phyloP scores from a whole-genome alignment of 2,888 invertebrate species.

The Antitype chi region DNA sequence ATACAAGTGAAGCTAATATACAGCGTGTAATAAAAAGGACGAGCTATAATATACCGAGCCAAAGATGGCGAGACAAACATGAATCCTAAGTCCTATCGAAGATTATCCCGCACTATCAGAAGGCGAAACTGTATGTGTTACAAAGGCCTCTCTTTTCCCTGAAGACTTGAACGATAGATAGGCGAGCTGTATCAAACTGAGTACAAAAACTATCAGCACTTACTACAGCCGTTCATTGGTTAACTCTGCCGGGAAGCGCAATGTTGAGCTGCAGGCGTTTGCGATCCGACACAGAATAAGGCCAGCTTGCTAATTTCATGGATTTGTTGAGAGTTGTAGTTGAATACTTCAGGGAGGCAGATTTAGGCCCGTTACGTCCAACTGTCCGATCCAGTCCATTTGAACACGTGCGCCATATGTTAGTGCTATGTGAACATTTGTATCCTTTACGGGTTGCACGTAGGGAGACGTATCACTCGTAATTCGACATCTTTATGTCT shows the following conservation, averaged over 20 bases:
- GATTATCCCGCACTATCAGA: no score
- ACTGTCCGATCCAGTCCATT: background rate
- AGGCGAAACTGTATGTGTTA: background rate
- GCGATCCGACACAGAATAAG: conserved; percentile 5
- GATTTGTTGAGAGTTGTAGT: conserved; percentile 11
- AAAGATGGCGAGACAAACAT: background rate
- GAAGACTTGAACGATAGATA: no score
- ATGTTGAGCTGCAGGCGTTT: conserved; percentile 1
- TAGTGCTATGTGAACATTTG: conserved; percentile 41
- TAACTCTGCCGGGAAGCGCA: background rate
- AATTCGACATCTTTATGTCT: conserved; percentile 32
- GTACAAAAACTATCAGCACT: background rate
- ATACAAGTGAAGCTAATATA: no score
- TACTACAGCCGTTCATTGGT: background rate
- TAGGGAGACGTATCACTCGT: background rate
- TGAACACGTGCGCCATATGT: conserved; percentile 23
- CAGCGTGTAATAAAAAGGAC: no score
- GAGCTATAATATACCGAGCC: background rate
- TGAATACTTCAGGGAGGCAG: conserved; percentile 26
- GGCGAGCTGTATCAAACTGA: background rate
- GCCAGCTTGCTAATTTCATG: conserved; percentile 24
- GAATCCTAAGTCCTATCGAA: background rate
- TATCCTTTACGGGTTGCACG: conserved; percentile 11
- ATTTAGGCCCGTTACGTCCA: conserved; percentile 9
- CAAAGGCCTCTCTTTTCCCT: background rate